Conservation (phyloP, 1,140 invertebrate genomes). For the Tetragnatha versicolor region DNA sequence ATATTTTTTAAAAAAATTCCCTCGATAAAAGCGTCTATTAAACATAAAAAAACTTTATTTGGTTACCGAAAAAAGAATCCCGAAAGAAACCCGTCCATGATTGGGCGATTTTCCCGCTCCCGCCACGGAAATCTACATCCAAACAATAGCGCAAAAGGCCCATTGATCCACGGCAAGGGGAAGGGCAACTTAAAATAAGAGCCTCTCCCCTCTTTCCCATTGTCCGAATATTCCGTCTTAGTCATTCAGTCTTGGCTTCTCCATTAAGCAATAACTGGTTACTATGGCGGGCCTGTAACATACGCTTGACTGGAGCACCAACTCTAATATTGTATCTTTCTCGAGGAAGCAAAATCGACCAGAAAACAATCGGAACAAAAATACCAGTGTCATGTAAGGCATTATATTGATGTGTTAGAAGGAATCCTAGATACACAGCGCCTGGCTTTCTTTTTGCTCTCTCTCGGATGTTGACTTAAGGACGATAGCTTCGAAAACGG, state of each 20-base stretch:
- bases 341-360: slow-evolving; percentile 46
- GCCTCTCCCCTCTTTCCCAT: not conserved
- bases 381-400: slow-evolving; percentile 36
- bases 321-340: slow-evolving; percentile 47
- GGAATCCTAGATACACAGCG: slow-evolving; percentile 27
- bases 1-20: too few relatives aligned
- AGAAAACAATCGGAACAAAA: slow-evolving; percentile 43
- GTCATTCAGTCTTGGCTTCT: slow-evolving; percentile 14
- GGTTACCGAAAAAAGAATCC: too few relatives aligned
- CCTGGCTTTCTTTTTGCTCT: slow-evolving; percentile 25
- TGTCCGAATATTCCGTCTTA: slow-evolving; percentile 29
- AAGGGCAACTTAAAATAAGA: not conserved
- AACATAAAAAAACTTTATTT: too few relatives aligned
- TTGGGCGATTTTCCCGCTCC: too few relatives aligned
- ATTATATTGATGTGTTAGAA: slow-evolving; percentile 38
- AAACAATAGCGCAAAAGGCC: not conserved
- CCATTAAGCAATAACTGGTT: slow-evolving; percentile 44
- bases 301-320: slow-evolving; percentile 42
- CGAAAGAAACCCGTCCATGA: too few relatives aligned
- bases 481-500: slow-evolving; percentile 24
- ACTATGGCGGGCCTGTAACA: slow-evolving; percentile 16
- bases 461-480: slow-evolving; percentile 24
- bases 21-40: too few relatives aligned
- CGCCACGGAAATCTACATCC: not conserved
- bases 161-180: not conserved